Evolutionary conservation across 1,140 invertebrate genomes (phyloP), one percentile per base, ranked within the genome.

Genomic region (Listronotus bonariensis): DNA sequence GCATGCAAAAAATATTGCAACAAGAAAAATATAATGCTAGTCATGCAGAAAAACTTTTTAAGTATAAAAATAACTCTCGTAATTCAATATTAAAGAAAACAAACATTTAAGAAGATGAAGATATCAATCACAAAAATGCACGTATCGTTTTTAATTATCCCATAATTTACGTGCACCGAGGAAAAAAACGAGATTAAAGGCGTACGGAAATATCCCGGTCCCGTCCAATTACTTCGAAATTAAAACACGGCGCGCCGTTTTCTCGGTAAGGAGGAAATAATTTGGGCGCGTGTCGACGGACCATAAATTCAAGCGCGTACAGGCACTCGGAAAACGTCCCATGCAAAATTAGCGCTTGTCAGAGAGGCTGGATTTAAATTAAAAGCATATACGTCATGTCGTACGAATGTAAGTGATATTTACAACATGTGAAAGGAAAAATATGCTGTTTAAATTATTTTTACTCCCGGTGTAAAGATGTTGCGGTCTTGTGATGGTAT

Each of bases 341-440:
- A 70, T 62, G 68, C 65, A 59, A 70, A 70, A 70, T 70, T 70
- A 68, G 61, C 65, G 52, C 32, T 45, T 68, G 68, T 70, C 68
- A 65, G 20, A 34, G 46, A 46, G 65, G 48, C 60, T 42, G 55
- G 65, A 31, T 54, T 52, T 65, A 53, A 68, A 70, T 70, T 68
- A 68, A 70, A 70, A 70, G 64, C 68, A 63, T 54, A 69, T 69
- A 67, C 48, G 57, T 68, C 58, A 51, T 52, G 46, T 52, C n/a
- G 58, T 51, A 52, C 48, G 34, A 42, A 60, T 60, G 45, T 59
- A 59, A 59, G 32, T 40, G 38, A 42, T 59, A 59, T 59, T 59
- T 59, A 54, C 36, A 46, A n/a, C 17, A 59, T 34, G 32, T 15
- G 18, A 15, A n/a, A 36, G 17, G 3, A 32, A 15, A 15, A 12